A percentile compares a stretch with the other conserved stretches of the same genome.
Conservation (phyloP, 1,140 invertebrate species). For the Polypedilum pembai region DNA sequence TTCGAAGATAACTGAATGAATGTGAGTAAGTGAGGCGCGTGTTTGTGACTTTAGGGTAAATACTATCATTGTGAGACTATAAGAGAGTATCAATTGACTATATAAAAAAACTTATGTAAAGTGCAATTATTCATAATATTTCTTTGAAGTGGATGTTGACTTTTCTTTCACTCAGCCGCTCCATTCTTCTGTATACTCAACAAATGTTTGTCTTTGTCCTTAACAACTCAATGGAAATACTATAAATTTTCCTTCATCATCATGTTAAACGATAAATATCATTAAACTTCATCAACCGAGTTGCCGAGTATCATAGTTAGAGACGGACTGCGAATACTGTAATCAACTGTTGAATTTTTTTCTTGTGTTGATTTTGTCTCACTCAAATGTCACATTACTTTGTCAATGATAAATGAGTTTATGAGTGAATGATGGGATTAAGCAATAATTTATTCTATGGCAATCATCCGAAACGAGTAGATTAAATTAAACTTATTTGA, state of each 20-base stretch:
- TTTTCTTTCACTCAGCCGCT: background rate
- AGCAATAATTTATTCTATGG: too few species aligned
- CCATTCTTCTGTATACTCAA: too few species aligned
- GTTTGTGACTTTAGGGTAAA: background rate
- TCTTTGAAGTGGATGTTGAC: background rate
- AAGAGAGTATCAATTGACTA: background rate
- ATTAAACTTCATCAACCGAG: background rate
- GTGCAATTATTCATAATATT: slow-evolving; percentile 1
- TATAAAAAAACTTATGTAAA: background rate
- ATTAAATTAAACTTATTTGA: too few species aligned
- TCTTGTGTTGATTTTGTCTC: too few species aligned
- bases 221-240: background rate
- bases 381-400: too few species aligned
- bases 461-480: too few species aligned
- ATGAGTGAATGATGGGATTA: too few species aligned
- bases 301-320: too few species aligned
- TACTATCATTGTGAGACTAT: background rate
- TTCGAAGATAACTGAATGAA: background rate
- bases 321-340: too few species aligned
- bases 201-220: slow-evolving; percentile 12
- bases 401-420: too few species aligned
- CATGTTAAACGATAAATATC: background rate
- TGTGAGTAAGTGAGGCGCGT: background rate
- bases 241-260: background rate
- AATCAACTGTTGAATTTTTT: too few species aligned